Conservation (phyloP, 2,888 invertebrate species). For the Parthenolecanium corni region DNA sequence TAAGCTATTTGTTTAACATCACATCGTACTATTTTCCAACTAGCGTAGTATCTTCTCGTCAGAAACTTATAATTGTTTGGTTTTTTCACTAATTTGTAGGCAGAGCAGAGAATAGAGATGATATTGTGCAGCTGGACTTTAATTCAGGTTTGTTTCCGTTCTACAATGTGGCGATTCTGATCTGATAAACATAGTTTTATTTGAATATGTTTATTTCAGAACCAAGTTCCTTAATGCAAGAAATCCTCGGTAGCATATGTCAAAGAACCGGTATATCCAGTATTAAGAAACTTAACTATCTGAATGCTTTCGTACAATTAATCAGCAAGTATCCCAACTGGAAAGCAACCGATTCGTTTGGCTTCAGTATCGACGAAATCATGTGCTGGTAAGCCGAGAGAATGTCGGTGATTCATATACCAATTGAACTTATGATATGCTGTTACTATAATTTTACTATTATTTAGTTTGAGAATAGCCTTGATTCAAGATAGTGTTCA, state of each 20-base stretch:
- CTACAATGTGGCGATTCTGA: neutral
- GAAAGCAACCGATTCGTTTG: conserved; percentile 52
- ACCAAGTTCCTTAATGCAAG: conserved; percentile 45
- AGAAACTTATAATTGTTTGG: neutral
- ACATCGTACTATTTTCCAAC: neutral
- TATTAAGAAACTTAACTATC: conserved; percentile 67
- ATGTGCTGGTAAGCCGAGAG: conserved; percentile 56
- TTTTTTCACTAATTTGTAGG: conserved; percentile 6
- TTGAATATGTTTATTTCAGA: conserved; percentile 38
- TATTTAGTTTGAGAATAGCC: conserved; percentile 66
- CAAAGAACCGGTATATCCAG: conserved; percentile 55
- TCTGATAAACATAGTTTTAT: conserved; percentile 12
- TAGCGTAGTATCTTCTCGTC: neutral
- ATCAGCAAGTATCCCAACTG: conserved; percentile 39
- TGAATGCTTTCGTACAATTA: conserved; percentile 79
- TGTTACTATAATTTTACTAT: conserved; percentile 4
- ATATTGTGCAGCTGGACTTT: conserved; percentile 45
- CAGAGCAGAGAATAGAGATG: conserved; percentile 47
- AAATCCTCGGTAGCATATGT: conserved; percentile 50
- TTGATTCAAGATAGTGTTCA: conserved; percentile 78
- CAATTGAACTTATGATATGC: no score
- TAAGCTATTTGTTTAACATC: neutral
- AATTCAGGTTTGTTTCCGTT: conserved; percentile 40
- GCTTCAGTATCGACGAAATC: conserved; percentile 67
- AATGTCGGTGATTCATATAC: neutral